These are phyloP conservation scores for Drosophila trapezifrons DNA, from an alignment of 1,140 invertebrate species.

Conservation along the genomic window DNA sequence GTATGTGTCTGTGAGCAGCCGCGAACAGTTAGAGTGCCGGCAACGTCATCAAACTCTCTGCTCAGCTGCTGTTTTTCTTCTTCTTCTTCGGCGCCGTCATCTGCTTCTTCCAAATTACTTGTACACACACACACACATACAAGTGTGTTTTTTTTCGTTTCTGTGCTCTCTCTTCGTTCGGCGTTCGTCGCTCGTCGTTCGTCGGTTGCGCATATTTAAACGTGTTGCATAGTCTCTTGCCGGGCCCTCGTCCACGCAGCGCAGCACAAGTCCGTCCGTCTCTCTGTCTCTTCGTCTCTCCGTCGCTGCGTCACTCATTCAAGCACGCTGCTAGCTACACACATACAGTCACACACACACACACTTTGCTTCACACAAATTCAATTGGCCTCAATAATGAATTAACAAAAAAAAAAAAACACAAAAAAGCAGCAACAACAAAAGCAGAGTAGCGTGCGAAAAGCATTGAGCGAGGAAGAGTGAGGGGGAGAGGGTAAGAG, in stretches of 20 bases:
- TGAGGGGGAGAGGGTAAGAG: constrained; percentile 1
- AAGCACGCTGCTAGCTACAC: constrained; percentile 70
- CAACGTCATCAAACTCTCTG: constrained; percentile 69
- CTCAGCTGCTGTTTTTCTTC: constrained; percentile 44
- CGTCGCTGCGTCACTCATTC: constrained; percentile 73
- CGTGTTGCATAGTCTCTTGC: constrained; percentile 81
- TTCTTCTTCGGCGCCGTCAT: constrained; percentile 51
- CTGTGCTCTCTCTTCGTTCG: constrained; percentile 53
- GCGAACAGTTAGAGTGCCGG: constrained; percentile 61
- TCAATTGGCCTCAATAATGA: constrained; percentile 82
- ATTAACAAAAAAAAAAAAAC: constrained; percentile 75
- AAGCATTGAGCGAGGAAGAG: constrained; percentile 43
- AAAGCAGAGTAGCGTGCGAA: constrained; percentile 65
- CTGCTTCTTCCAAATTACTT: constrained; percentile 72
- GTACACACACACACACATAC: constrained; percentile 36
- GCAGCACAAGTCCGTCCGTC: constrained; percentile 55
- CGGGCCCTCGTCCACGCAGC: constrained; percentile 68
- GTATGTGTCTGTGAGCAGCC: constrained; percentile 18
- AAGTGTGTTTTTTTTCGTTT: constrained; percentile 49
- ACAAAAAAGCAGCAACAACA: constrained; percentile 41
- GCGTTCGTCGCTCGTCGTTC: constrained; percentile 65
- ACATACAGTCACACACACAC: constrained; percentile 28
- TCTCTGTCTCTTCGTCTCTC: constrained; percentile 56
- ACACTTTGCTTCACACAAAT: constrained; percentile 65
- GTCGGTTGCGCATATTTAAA: constrained; percentile 81